Evolutionary conservation across 2,888 invertebrate genomes (phyloP).

Genomic region (Marasmarcha lunaedactyla): DNA sequence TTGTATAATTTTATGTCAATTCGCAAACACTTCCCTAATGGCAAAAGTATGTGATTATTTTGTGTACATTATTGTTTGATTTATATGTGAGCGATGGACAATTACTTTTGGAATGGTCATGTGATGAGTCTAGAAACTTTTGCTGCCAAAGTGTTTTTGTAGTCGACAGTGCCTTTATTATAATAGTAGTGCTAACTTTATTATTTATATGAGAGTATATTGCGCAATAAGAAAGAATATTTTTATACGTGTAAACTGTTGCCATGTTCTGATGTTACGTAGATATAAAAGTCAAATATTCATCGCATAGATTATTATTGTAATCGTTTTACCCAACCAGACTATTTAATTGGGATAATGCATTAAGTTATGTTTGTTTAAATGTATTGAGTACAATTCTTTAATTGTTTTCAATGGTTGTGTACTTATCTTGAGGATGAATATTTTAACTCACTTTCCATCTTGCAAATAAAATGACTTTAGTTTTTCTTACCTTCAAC

Average conservation of each 20-base stretch:
- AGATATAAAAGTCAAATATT: constrained; percentile 14
- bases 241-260: constrained; percentile 67
- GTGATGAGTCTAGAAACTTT: constrained; percentile 39
- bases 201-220: constrained; percentile 61
- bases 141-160: constrained; percentile 72
- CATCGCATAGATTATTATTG: no score
- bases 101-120: constrained; percentile 23
- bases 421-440: constrained; percentile 48
- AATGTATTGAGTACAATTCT: constrained; percentile 27
- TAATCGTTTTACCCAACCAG: no score
- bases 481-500: constrained; percentile 7
- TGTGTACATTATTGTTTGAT: constrained; percentile 37
- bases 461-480: constrained; percentile 19
- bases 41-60: constrained; percentile 63
- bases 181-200: constrained; percentile 26
- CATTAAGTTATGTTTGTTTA: no score
- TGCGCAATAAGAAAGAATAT: constrained; percentile 57
- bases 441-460: constrained; percentile 17
- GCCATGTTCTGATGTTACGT: constrained; percentile 60
- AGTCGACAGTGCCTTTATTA: constrained; percentile 69
- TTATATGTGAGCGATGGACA: constrained; percentile 32
- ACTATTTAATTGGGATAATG: no score
- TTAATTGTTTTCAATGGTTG: constrained; percentile 52
- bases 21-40: constrained; percentile 61
- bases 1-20: constrained; percentile 51